Evolutionary conservation across 2,113 vertebrate species (phyloP), one percentile per base, ranked within the genome.

Genomic region (Neodontobutis hainanensis): DNA sequence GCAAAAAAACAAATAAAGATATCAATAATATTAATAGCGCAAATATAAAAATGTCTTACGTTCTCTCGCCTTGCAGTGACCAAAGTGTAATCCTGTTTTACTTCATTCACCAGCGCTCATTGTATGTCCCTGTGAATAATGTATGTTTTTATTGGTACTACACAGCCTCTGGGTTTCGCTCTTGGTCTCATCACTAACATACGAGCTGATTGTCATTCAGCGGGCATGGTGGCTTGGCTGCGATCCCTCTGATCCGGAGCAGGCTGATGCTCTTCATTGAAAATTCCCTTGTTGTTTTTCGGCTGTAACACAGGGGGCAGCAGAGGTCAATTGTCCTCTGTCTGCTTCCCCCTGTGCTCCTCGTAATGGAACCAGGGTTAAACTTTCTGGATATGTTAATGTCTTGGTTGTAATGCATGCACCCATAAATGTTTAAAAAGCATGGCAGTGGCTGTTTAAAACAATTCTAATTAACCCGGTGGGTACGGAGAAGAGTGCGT

Each of bases 381-480:
- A 87, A 86, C 76, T 81, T 78, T 76, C 66, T 45, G 74, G 79
- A 78, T 85, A 85, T 90, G 88, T 75, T 91, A 89, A 91, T 89
- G 86, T 46, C 47, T 70, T 61, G 43, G 73, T 83, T 82, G 81
- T 86, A 88, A 90, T 88, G 87, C 87, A 88, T 88, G 84, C 82
- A 65, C 58, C 85, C 88, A 92, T 92, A 85, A 92, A 93, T 92
- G 88, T 92, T 93, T 93, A 76, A 91, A 88, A 89, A 83, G 85
- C 77, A 79, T 73, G 73, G 87, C 79, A 75, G 76, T 86, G 86
- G 85, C 88, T 86, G 86, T 84, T 90, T 92, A 85, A 90, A 90
- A 90, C 85, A 81, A 88, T 89, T 82, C 87, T 92, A 92, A 93
- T 93, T 90, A 91, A 92, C 87, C 90, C 91, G 84, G 88, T 58